phyloP scores from a whole-genome alignment of 2,797 vertebrate species.

The Phrynocephalus forsythii region DNA sequence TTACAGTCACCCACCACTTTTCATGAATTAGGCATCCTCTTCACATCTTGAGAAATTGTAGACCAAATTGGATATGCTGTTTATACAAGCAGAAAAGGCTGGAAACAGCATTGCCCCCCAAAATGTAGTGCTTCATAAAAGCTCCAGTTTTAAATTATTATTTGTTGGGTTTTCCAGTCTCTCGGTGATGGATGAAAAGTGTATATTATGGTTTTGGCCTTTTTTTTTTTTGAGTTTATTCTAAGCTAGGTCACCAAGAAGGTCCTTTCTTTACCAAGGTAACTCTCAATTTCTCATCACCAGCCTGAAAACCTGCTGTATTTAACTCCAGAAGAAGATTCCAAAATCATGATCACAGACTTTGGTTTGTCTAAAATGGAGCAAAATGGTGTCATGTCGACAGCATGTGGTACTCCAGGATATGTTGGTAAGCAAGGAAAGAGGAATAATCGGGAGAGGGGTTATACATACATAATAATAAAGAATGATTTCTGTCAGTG shows the following conservation, averaged over 20 bases:
- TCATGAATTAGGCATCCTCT: background rate
- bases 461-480: background rate
- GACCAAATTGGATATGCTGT: background rate
- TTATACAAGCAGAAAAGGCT: background rate
- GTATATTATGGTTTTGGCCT: background rate
- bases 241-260: background rate
- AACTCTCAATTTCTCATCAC: background rate
- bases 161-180: background rate
- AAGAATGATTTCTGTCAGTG: background rate
- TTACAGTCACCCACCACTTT: background rate
- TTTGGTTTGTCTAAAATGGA: slow-evolving; percentile 94
- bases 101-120: background rate
- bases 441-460: background rate
- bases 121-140: background rate
- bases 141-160: background rate
- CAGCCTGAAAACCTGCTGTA: slow-evolving; percentile 96
- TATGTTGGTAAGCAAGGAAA: slow-evolving; percentile 88
- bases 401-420: slow-evolving; percentile 93
- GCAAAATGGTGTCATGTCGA: slow-evolving; percentile 92
- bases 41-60: background rate
- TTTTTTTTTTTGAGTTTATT: background rate
- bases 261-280: background rate
- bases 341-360: slow-evolving; percentile 97
- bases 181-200: background rate
- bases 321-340: slow-evolving; percentile 88